Evolutionary conservation across 2,888 invertebrate species (phyloP).

Genomic region (Cephus runcator): DNA sequence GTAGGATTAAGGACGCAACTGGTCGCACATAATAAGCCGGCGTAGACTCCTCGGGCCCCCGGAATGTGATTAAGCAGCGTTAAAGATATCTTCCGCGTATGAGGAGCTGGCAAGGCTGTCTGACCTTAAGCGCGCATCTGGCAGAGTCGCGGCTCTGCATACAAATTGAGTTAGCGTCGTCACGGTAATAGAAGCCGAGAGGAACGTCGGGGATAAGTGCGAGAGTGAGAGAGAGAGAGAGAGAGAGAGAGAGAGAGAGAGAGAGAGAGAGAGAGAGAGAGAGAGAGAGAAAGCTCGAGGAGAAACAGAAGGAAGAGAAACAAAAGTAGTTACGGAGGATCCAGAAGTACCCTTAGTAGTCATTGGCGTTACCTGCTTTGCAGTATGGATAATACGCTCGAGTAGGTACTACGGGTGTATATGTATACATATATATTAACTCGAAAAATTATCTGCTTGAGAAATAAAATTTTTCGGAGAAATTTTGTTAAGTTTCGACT

Average conservation of each 20-base stretch:
- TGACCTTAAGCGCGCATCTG: constrained; percentile 59
- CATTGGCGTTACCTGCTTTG: not conserved
- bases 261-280: too few species aligned
- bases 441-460: too few species aligned
- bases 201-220: not conserved
- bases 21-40: constrained; percentile 21
- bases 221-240: too few species aligned
- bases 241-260: too few species aligned
- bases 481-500: not conserved
- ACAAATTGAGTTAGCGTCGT: constrained; percentile 61
- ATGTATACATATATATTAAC: too few species aligned
- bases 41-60: constrained; percentile 24
- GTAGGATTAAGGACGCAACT: constrained; percentile 36
- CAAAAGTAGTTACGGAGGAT: not conserved
- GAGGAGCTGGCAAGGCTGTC: constrained; percentile 42
- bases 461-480: not conserved
- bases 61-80: constrained; percentile 45
- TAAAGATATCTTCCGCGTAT: constrained; percentile 40
- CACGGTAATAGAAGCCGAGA: constrained; percentile 47
- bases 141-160: constrained; percentile 56
- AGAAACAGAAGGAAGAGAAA: not conserved
- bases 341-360: not conserved
- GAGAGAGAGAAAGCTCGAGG: too few species aligned
- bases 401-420: too few species aligned
- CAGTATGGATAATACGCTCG: not conserved